Base-by-base conservation (phyloP, 2,113 vertebrate species). In the Calidris pygmaea region DNA sequence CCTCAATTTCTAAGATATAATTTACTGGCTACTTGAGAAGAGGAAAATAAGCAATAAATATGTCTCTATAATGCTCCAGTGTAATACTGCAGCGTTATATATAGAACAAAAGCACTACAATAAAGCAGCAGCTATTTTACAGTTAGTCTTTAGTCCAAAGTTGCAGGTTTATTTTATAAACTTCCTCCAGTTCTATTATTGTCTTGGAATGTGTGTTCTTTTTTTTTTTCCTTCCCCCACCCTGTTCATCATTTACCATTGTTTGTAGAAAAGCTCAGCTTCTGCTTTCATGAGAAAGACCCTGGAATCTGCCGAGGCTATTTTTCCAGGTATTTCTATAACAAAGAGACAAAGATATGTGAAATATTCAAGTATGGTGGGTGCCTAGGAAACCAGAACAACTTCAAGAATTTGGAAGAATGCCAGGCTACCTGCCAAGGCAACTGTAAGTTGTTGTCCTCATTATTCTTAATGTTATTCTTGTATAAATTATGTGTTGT, bases 351-450 rank as follows among this genome's bases (percentile, higher is more conserved):
- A 65, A 96, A 98, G 72, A 45, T 93, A 50, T 99, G 99, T 96
- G 98, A 97, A 72, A 39, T n/a, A 3, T 99, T 99, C 97, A 98
- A 87, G 70, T 99, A 99, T 7, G 99, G 99, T 10, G 99, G 99
- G 41, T 99, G 99, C 95, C 98, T 99, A 5, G 99, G 99, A 82
- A 99, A 99, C 73, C 97, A 96, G 84, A 99, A 99, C 97, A 99
- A 99, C 94, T 99, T 99, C 96, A 91, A 58, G 70, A 98, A 90
- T 27, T 53, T 98, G 94, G 96, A 97, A 30, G 97, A 98, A 35
- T 99, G 99, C 95, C 97, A 97, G 92, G 71, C 41, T 7, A 98
- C 89, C 82, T 99, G 99, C 91, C 96, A 97, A 63, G 94, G 89
- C 27, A 41, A 91, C 89, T 78, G 99, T 99, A 95, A 95, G 98